phyloP scores from a whole-genome alignment of 2,797 vertebrate species.

The Pseudochirops cupreus region DNA sequence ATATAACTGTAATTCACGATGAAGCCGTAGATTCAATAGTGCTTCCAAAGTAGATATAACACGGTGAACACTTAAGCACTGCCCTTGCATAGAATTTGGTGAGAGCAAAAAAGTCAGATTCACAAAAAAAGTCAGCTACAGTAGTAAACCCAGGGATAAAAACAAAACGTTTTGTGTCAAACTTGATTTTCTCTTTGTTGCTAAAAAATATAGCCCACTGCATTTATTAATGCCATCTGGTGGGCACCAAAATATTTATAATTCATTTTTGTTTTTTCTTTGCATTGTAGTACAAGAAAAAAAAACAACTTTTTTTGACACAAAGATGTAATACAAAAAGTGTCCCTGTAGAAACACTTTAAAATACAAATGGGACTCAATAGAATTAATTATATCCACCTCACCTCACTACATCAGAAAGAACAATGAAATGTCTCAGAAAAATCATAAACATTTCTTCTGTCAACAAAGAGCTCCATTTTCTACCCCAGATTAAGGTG shows the following conservation, averaged over 20 bases:
- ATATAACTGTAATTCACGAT: background rate
- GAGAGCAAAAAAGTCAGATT: slow-evolving; percentile 33
- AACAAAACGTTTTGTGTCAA: slow-evolving; percentile 57
- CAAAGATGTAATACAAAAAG: slow-evolving; percentile 29
- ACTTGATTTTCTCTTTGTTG: slow-evolving; percentile 66
- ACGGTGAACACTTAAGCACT: slow-evolving; percentile 2
- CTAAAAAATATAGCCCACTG: slow-evolving; percentile 66
- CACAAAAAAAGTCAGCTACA: background rate
- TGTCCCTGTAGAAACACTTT: slow-evolving; percentile 55
- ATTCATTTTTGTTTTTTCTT: slow-evolving; percentile 57
- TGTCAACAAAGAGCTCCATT: slow-evolving; percentile 82
- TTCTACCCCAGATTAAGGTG: slow-evolving; percentile 83
- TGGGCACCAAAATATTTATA: slow-evolving; percentile 66
- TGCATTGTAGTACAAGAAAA: slow-evolving; percentile 25
- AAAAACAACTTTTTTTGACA: background rate
- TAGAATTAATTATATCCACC: slow-evolving; percentile 42
- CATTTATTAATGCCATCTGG: slow-evolving; percentile 63
- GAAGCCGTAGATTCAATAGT: background rate
- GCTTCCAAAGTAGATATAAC: slow-evolving; percentile 20
- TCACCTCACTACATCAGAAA: slow-evolving; percentile 65
- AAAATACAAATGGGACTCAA: slow-evolving; percentile 63
- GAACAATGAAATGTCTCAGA: slow-evolving; percentile 79
- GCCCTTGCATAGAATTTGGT: background rate
- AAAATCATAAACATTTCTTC: slow-evolving; percentile 78
- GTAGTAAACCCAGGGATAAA: slow-evolving; percentile 1